These are phyloP conservation scores for Drosophila barbarae DNA, from an alignment of 2,888 invertebrate species.

Conservation along the genomic window DNA sequence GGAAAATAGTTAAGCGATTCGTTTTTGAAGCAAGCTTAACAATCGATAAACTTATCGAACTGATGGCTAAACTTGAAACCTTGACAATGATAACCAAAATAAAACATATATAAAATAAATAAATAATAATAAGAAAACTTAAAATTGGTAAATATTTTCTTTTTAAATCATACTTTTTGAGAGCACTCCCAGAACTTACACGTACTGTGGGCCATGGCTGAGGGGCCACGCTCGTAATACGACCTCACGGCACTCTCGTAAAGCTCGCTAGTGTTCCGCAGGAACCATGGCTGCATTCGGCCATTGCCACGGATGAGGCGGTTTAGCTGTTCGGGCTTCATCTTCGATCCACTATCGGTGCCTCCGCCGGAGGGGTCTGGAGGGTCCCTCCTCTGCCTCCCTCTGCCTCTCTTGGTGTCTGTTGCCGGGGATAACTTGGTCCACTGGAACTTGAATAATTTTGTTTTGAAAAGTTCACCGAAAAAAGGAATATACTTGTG, in stretches of 20 bases:
- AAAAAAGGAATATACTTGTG: not conserved
- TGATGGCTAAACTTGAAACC: not conserved
- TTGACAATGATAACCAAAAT: too few relatives aligned
- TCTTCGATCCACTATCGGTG: constrained; percentile 2
- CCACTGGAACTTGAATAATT: constrained; percentile 7
- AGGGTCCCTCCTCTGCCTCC: too few relatives aligned
- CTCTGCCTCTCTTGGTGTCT: not conserved
- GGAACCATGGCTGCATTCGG: constrained; percentile 53
- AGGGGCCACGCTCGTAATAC: constrained; percentile 37
- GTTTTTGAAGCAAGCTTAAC: not conserved
- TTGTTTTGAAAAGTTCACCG: constrained; percentile 9
- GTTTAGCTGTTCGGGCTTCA: constrained; percentile 57
- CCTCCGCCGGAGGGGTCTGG: not conserved
- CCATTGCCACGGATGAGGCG: constrained; percentile 47
- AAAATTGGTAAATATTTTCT: not conserved
- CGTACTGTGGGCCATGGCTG: constrained; percentile 25
- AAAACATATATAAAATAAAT: not conserved
- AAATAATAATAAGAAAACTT: too few relatives aligned
- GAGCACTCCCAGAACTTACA: constrained; percentile 27
- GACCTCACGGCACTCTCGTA: constrained; percentile 52
- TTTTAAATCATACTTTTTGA: not conserved
- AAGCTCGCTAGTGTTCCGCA: constrained; percentile 54
- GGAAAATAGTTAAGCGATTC: not conserved
- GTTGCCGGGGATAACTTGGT: not conserved
- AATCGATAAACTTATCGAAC: not conserved